These are phyloP conservation scores for Acanthopleura granulata DNA, from an alignment of 2,888 invertebrate species.

Conservation along the genomic window DNA sequence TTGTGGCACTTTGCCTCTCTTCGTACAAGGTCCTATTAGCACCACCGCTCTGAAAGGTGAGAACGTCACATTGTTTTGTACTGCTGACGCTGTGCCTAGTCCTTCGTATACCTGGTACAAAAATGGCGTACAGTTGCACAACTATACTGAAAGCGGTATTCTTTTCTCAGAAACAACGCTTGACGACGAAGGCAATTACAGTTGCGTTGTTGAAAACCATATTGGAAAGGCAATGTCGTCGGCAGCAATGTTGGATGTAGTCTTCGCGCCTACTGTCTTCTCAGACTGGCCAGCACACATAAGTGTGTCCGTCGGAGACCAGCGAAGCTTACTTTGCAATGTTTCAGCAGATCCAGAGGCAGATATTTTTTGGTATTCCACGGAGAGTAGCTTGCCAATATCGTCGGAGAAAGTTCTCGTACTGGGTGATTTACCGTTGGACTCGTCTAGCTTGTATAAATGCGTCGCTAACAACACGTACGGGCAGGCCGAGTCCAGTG, in stretches of 20 bases:
- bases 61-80: neutral
- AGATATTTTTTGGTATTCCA: neutral
- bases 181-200: neutral
- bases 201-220: neutral
- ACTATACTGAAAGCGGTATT: neutral
- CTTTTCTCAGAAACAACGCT: neutral
- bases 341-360: slow-evolving; percentile 6
- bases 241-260: neutral
- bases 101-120: slow-evolving; percentile 2
- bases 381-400: neutral
- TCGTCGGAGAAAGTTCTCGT: neutral
- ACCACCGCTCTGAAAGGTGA: neutral
- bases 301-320: neutral
- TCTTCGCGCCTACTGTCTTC: neutral
- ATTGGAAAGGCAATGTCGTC: neutral
- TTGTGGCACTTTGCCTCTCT: neutral
- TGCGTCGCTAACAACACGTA: neutral
- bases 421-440: neutral
- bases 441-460: neutral
- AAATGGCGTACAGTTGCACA: neutral
- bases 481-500: neutral
- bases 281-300: neutral
- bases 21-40: neutral
- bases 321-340: neutral
- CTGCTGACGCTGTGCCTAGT: neutral